Evolutionary conservation across 2,888 invertebrate genomes (phyloP), one percentile per base, ranked within the genome.

Genomic region (Congeria kusceri): DNA sequence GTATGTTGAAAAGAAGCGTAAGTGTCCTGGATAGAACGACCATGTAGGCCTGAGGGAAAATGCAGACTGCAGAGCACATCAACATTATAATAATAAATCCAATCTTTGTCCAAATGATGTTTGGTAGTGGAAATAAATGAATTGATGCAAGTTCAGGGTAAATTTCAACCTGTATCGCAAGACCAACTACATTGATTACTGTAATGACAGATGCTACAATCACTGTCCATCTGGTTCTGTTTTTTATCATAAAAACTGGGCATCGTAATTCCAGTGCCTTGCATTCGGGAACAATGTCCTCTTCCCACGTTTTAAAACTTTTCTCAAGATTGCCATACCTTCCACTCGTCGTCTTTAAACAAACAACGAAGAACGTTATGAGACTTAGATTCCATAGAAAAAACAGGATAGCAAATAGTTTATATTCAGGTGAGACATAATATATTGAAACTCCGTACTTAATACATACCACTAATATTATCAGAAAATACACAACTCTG

Each of bases 301-400:
- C 20, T 9, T 76, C 70, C 76, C 76, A 76, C 58, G 53, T 49
- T n/a, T 64, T 11, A 56, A 65, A 65, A 4, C 27, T 56, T 25
- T 49, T 65, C 44, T 76, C 61, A 15, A 58, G 58, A 18, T 69
- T 39, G 27, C 76, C 76, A 70, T 32, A 65, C 23, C 27, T 76
- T 25, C 57, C 39, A 28, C 46, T 58, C 0, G 76, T 65, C 18
- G 46, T 46, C n/a, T 76, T 76, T 27, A 69, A 29, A 47, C 39
- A 57, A 3, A 57, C 18, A n/a, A 69, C 15, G 4, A 46, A 47
- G 47, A 32, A 27, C 20, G 28, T 25, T 15, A 76, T 1, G 1
- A 56, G 9, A 27, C 25, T 46, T 0, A 59, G 11, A 1, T 18
- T 15, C 76, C 76, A 76, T 53, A 11, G 53, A 39, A 29, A 1